Evolutionary conservation across 2,113 vertebrate genomes (phyloP).

Genomic region (Bettongia penicillata): DNA sequence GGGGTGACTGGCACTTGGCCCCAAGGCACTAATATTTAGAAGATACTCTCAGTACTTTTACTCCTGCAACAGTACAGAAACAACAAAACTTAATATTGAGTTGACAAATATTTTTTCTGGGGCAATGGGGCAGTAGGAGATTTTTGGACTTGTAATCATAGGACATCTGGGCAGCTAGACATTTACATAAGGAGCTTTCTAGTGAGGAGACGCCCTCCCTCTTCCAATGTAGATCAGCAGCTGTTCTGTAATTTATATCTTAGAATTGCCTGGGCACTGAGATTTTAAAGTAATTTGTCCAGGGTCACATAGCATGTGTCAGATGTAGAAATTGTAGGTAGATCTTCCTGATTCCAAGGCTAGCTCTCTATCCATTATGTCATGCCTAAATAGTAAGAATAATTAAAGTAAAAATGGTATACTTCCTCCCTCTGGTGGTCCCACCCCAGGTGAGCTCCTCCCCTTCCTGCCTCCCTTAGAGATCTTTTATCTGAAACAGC

Average conservation of each 20-base stretch:
- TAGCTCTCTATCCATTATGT: background rate
- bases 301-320: background rate
- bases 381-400: background rate
- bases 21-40: background rate
- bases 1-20: background rate
- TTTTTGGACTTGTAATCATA: background rate
- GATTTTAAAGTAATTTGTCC: background rate
- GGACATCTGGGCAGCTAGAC: background rate
- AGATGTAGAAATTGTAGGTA: background rate
- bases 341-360: background rate
- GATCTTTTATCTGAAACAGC: background rate
- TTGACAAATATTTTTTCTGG: background rate
- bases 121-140: background rate
- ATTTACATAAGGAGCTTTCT: background rate
- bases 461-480: background rate
- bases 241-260: background rate
- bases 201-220: background rate
- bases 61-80: background rate
- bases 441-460: background rate
- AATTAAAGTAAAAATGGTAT: background rate
- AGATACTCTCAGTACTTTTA: background rate
- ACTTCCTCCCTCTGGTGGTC: background rate
- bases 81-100: background rate
- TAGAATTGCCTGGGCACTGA: background rate
- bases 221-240: background rate